These are phyloP conservation scores for Thryonomys swinderianus DNA, from an alignment of 2,113 vertebrate species.

Conservation along the genomic window DNA sequence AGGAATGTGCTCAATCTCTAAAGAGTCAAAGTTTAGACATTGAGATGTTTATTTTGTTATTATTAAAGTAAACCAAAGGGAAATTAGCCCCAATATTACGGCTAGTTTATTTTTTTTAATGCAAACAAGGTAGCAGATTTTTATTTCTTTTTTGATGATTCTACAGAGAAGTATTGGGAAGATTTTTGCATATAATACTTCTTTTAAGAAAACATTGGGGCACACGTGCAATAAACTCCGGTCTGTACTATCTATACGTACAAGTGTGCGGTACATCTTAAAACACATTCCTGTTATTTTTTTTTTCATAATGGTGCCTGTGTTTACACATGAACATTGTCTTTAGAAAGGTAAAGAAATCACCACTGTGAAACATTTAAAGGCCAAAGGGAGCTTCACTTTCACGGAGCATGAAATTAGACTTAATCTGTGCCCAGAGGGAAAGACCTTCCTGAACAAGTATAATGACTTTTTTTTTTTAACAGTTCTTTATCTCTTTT, in stretches of 20 bases:
- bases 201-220: not conserved
- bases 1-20: not conserved
- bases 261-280: not conserved
- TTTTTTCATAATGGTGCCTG: not conserved
- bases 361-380: not conserved
- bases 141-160: not conserved
- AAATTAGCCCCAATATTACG: not conserved
- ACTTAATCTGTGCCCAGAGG: slow-evolving; percentile 29
- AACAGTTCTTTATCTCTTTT: slow-evolving; percentile 72
- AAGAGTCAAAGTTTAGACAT: not conserved
- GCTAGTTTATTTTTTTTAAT: not conserved
- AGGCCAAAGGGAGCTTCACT: slow-evolving; percentile 20
- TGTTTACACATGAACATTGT: not conserved
- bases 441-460: slow-evolving; percentile 31
- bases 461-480: not conserved
- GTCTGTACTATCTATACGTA: not conserved
- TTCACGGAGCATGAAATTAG: slow-evolving; percentile 47
- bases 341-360: slow-evolving; percentile 38
- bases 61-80: slow-evolving; percentile 21
- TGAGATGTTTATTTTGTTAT: not conserved
- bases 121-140: not conserved
- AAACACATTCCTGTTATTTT: not conserved
- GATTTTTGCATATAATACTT: not conserved
- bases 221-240: not conserved
- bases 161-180: slow-evolving; percentile 7